phyloP scores from a whole-genome alignment of 2,113 vertebrate species.

The Alces alces region DNA sequence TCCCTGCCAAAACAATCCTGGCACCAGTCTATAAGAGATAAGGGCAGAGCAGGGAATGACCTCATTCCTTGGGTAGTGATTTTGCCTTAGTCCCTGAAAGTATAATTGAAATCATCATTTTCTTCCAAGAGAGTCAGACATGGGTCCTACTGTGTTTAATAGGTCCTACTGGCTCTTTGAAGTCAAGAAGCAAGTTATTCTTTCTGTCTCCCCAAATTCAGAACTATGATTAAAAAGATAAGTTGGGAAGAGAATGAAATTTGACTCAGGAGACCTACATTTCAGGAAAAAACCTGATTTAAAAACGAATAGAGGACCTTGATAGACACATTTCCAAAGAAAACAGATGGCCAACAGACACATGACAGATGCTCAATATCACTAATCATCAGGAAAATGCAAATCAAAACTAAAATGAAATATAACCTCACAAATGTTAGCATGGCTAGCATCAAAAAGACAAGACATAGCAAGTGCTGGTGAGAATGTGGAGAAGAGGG shows the following conservation, averaged over 20 bases:
- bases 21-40: fast-evolving
- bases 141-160: not conserved
- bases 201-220: not conserved
- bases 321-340: not conserved
- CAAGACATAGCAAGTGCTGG: not conserved
- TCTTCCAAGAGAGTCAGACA: not conserved
- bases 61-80: not conserved
- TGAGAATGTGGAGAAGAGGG: not conserved
- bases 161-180: not conserved
- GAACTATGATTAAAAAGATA: not conserved
- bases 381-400: not conserved
- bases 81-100: not conserved
- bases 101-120: not conserved
- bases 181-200: not conserved
- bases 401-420: not conserved
- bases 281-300: not conserved
- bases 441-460: not conserved
- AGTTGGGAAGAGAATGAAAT: not conserved
- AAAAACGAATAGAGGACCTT: not conserved
- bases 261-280: not conserved
- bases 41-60: too few species aligned
- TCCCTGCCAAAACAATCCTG: not conserved
- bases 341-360: not conserved
- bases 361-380: not conserved
- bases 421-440: not conserved